phyloP scores from a whole-genome alignment of 1,140 invertebrate species.

The Drosophila guanche region DNA sequence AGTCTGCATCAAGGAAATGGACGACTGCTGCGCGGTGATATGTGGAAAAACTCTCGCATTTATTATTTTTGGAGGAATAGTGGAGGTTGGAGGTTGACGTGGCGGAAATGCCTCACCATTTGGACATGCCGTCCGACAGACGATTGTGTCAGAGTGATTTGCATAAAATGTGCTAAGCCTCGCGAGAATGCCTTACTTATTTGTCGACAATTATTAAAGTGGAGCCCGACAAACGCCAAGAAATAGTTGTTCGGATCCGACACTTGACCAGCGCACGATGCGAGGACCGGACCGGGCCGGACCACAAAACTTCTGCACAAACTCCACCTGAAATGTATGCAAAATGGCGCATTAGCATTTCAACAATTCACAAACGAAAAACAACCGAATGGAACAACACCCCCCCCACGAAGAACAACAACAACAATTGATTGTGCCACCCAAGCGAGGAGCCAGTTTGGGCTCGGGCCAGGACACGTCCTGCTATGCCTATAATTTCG shows the following conservation, averaged over 20 bases:
- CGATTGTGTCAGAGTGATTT: conserved; percentile 53
- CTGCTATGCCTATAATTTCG: conserved; percentile 63
- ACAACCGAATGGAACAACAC: conserved; percentile 1
- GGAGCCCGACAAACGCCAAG: conserved; percentile 24
- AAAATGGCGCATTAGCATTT: conserved; percentile 82
- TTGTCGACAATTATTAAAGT: conserved; percentile 53
- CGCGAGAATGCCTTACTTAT: conserved; percentile 22
- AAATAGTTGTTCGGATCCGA: background rate
- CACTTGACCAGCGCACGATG: conserved; percentile 36
- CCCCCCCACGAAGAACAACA: conserved; percentile 9
- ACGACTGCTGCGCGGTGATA: conserved; percentile 43
- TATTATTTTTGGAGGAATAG: conserved; percentile 45
- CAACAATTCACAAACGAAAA: conserved; percentile 57
- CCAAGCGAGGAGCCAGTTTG: conserved; percentile 3
- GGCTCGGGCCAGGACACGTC: conserved; percentile 1
- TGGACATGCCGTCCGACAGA: conserved; percentile 15
- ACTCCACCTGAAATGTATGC: conserved; percentile 64
- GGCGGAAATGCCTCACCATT: conserved; percentile 60
- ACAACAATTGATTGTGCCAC: conserved; percentile 65
- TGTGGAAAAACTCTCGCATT: conserved; percentile 19
- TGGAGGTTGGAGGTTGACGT: conserved; percentile 52
- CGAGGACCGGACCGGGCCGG: too few relatives aligned
- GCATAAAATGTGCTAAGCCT: conserved; percentile 59
- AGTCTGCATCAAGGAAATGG: conserved; percentile 27
- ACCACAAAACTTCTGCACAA: conserved; percentile 2